phyloP scores from a whole-genome alignment of 2,113 vertebrate species.

The Poeciliopsis prolifica region DNA sequence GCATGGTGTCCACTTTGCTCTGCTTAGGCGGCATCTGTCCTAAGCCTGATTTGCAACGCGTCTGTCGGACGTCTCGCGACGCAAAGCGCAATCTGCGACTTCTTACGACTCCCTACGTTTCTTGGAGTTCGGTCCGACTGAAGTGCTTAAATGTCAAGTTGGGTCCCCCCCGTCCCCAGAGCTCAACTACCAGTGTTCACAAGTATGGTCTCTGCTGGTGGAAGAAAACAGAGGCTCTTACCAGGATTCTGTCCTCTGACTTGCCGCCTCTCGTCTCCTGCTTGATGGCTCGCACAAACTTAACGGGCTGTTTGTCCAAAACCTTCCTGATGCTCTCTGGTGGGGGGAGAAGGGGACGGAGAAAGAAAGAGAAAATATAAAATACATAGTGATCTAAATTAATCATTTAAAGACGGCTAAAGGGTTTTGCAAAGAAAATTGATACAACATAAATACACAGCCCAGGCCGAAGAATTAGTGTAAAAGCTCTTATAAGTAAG shows the following conservation, averaged over 20 bases:
- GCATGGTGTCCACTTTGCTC: slow-evolving; percentile 67
- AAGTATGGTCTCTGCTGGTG: not conserved
- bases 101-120: slow-evolving; percentile 54
- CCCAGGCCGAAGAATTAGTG: slow-evolving; percentile 12
- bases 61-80: slow-evolving; percentile 46
- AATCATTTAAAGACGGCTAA: slow-evolving; percentile 21
- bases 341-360: not conserved
- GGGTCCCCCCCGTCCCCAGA: not conserved
- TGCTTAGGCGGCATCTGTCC: slow-evolving; percentile 62
- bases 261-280: slow-evolving; percentile 77
- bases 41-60: slow-evolving; percentile 61
- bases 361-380: slow-evolving; percentile 21
- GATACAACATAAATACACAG: slow-evolving; percentile 17
- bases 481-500: not conserved
- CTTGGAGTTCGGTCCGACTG: slow-evolving; percentile 36
- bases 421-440: slow-evolving; percentile 32
- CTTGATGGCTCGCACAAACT: slow-evolving; percentile 80
- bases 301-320: slow-evolving; percentile 80
- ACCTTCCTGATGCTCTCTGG: slow-evolving; percentile 83
- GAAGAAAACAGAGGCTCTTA: slow-evolving; percentile 49
- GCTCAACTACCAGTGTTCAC: slow-evolving; percentile 9
- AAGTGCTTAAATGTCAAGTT: slow-evolving; percentile 5
- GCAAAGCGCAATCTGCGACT: slow-evolving; percentile 52
- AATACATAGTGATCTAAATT: slow-evolving; percentile 15
- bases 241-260: slow-evolving; percentile 80